Conservation (phyloP, 2,113 vertebrate genomes). For the Gallinago undulata region DNA sequence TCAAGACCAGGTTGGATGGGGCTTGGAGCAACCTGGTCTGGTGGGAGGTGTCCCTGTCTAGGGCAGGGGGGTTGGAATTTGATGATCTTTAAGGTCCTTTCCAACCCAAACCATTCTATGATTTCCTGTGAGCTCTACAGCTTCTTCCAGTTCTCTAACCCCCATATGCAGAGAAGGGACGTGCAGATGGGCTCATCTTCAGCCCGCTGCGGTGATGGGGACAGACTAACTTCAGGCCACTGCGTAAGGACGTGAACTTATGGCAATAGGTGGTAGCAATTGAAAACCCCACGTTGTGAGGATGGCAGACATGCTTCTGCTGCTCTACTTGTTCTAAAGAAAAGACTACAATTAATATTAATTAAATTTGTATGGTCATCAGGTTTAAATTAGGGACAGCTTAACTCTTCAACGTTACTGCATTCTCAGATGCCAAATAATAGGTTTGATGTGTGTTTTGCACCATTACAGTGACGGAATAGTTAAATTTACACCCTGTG, state of each 20-base stretch:
- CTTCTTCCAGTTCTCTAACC: neutral
- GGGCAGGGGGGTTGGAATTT: too few relatives aligned
- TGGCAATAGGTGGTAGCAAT: neutral
- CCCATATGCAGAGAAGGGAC: fast-evolving
- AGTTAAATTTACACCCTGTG: neutral
- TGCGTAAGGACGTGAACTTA: fast-evolving
- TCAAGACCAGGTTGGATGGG: too few relatives aligned
- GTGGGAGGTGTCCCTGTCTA: too few relatives aligned
- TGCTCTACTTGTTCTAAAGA: neutral
- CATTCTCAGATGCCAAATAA: neutral
- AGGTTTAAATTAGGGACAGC: neutral
- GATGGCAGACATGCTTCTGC: neutral
- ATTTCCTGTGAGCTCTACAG: neutral
- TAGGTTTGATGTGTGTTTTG: neutral
- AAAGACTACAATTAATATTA: neutral
- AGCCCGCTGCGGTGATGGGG: neutral
- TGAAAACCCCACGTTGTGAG: fast-evolving
- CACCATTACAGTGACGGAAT: neutral
- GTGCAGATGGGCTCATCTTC: neutral
- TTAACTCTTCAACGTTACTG: neutral
- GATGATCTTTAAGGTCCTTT: too few relatives aligned
- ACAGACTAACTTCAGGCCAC: fast-evolving
- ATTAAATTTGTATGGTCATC: neutral
- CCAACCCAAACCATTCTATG: too few relatives aligned
- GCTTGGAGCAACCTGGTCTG: too few relatives aligned